A percentile compares a stretch with the other conserved stretches of the same genome.
phyloP scores from a whole-genome alignment of 2,113 vertebrate species.

The Scophthalmus maximus region DNA sequence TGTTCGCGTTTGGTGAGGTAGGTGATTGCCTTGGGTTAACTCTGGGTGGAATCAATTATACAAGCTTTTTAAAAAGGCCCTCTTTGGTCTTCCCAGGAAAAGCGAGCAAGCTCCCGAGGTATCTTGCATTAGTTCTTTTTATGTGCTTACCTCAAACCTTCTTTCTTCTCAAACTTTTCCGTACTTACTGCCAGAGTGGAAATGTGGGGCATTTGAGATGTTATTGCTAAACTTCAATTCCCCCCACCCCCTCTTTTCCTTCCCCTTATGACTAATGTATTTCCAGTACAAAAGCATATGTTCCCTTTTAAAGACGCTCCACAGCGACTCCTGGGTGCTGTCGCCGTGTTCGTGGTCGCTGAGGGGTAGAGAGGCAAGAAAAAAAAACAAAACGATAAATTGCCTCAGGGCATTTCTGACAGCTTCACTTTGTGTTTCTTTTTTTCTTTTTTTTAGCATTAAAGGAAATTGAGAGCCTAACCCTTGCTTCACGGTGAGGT shows the following conservation, averaged over 20 bases:
- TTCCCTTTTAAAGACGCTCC: slow-evolving; percentile 50
- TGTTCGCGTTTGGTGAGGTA: slow-evolving; percentile 47
- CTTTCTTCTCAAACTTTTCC: slow-evolving; percentile 71
- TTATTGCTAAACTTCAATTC: slow-evolving; percentile 63
- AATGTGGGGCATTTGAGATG: slow-evolving; percentile 71
- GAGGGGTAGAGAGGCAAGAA: not conserved
- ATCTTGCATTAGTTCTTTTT: slow-evolving; percentile 65
- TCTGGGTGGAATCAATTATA: slow-evolving; percentile 76
- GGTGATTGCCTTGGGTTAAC: slow-evolving; percentile 73
- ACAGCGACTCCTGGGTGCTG: slow-evolving; percentile 36
- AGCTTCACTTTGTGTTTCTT: slow-evolving; percentile 36
- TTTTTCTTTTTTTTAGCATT: not conserved
- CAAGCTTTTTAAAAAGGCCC: slow-evolving; percentile 68
- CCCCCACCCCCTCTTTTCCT: slow-evolving; percentile 1
- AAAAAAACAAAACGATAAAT: slow-evolving; percentile 22
- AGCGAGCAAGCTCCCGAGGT: slow-evolving; percentile 59
- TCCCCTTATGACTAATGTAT: slow-evolving; percentile 59
- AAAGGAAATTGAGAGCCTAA: slow-evolving; percentile 13
- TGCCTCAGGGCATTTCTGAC: slow-evolving; percentile 20
- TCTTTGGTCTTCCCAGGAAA: slow-evolving; percentile 69
- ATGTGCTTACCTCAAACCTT: slow-evolving; percentile 72
- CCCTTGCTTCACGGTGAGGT: slow-evolving; percentile 32
- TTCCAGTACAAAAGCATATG: slow-evolving; percentile 55
- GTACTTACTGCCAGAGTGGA: slow-evolving; percentile 50
- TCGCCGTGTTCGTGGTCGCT: slow-evolving; percentile 31